A percentile compares a stretch with the other conserved stretches of the same genome.
Evolutionary conservation across 2,888 invertebrate species (phyloP).

Genomic region (Nowickia ferox): DNA sequence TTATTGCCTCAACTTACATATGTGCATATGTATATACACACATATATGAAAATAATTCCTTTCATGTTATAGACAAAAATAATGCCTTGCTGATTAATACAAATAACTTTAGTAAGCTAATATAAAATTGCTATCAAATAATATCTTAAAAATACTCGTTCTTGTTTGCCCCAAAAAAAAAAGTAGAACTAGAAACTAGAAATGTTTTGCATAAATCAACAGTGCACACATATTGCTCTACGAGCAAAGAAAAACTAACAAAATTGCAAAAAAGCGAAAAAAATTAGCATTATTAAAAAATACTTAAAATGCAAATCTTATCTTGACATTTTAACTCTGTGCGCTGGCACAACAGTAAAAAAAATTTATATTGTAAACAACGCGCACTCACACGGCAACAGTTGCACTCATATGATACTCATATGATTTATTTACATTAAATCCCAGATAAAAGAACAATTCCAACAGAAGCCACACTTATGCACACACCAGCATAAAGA

Average conservation of each 20-base stretch:
- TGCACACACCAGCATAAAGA: background rate
- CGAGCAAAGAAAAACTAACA: constrained; percentile 1
- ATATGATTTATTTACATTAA: constrained; percentile 65
- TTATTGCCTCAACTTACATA: no score
- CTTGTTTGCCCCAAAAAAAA: background rate
- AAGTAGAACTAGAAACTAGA: constrained; percentile 31
- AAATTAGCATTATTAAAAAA: constrained; percentile 72
- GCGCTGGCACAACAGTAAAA: constrained; percentile 45
- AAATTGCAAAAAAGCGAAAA: constrained; percentile 30
- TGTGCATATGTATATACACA: no score
- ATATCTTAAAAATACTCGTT: background rate
- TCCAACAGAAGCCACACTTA: constrained; percentile 25
- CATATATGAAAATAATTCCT: background rate
- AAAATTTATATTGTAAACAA: constrained; percentile 14
- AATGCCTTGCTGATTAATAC: constrained; percentile 37
- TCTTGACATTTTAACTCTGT: constrained; percentile 71
- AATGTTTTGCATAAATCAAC: constrained; percentile 50
- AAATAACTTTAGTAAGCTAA: constrained; percentile 37
- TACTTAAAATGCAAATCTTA: constrained; percentile 72
- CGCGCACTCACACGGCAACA: background rate
- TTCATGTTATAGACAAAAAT: background rate
- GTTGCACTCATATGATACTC: constrained; percentile 28
- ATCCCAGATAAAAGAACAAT: constrained; percentile 66
- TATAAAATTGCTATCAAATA: constrained; percentile 40
- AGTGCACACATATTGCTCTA: constrained; percentile 8